Conservation (phyloP, 2,888 invertebrate species). For the Cephus pygmeus region DNA sequence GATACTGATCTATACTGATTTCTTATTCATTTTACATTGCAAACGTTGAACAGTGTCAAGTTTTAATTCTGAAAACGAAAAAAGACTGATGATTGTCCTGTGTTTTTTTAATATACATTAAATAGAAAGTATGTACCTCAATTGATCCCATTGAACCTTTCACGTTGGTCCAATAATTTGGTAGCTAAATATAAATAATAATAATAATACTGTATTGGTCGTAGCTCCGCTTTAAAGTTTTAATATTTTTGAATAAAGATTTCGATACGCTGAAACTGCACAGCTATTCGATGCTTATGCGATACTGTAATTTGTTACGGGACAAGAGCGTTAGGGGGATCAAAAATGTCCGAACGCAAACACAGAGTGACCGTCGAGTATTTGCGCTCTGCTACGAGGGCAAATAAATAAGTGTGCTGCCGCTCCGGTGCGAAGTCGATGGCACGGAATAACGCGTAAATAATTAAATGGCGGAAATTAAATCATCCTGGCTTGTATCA, state of each 20-base stretch:
- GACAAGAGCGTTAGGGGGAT: not conserved
- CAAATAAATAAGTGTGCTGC: not conserved
- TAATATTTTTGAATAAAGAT: not conserved
- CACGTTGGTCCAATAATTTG: too few relatives aligned
- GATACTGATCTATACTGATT: too few relatives aligned
- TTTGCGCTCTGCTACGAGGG: not conserved
- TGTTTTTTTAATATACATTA: too few relatives aligned
- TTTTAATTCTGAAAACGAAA: too few relatives aligned
- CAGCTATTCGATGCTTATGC: not conserved
- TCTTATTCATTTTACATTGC: too few relatives aligned
- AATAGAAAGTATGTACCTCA: too few relatives aligned
- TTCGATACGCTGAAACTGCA: not conserved
- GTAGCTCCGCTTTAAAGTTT: not conserved
- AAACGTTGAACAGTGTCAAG: too few relatives aligned
- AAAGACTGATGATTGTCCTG: too few relatives aligned
- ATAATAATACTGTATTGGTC: too few relatives aligned
- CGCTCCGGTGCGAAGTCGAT: slow-evolving; percentile 1
- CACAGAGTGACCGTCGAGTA: not conserved
- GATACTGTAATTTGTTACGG: not conserved
- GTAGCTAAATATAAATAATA: too few relatives aligned
- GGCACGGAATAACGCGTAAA: slow-evolving; percentile 1
- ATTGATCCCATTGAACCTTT: too few relatives aligned
- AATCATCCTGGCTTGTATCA: slow-evolving; percentile 2
- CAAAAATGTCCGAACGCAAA: not conserved
- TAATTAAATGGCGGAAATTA: slow-evolving; percentile 17